phyloP scores from a whole-genome alignment of 2,888 invertebrate species.

The Penaeus monodon region DNA sequence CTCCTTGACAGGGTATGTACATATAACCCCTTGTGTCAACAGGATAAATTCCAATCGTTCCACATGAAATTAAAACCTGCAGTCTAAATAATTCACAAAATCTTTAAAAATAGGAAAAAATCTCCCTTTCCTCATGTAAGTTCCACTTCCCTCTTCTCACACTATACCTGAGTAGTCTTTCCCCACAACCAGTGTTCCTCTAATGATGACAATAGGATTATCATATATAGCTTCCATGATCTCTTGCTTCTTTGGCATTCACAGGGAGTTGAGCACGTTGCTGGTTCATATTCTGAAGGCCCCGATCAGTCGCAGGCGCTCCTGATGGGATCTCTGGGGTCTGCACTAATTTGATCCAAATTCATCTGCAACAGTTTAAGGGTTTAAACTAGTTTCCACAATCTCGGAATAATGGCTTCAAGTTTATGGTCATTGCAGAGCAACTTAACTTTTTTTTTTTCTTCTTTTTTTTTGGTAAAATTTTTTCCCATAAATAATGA shows the following conservation, averaged over 20 bases:
- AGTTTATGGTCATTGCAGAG: too few relatives aligned
- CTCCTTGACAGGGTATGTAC: too few relatives aligned
- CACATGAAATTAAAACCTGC: too few relatives aligned
- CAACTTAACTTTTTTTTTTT: too few relatives aligned
- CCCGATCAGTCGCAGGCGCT: constrained; percentile 75
- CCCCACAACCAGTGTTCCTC: constrained; percentile 92
- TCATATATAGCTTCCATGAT: constrained; percentile 91
- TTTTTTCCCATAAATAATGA: too few relatives aligned
- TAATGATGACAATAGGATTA: constrained; percentile 78
- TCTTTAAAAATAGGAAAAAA: too few relatives aligned
- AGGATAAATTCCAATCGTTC: too few relatives aligned
- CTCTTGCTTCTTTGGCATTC: constrained; percentile 77
- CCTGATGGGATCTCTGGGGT: constrained; percentile 77
- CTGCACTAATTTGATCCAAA: constrained; percentile 77
- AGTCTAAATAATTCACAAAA: too few relatives aligned
- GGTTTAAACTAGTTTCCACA: too few relatives aligned
- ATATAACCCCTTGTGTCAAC: too few relatives aligned
- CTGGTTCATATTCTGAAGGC: constrained; percentile 73
- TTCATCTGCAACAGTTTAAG: constrained; percentile 67
- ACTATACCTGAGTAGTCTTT: constrained; percentile 85
- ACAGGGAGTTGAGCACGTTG: constrained; percentile 87
- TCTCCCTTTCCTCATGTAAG: not conserved
- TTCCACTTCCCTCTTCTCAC: not conserved
- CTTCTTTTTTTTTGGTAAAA: too few relatives aligned
- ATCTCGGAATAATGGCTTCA: too few relatives aligned